phyloP scores from a whole-genome alignment of 2,797 vertebrate genomes.

The Urophycis tenuis region DNA sequence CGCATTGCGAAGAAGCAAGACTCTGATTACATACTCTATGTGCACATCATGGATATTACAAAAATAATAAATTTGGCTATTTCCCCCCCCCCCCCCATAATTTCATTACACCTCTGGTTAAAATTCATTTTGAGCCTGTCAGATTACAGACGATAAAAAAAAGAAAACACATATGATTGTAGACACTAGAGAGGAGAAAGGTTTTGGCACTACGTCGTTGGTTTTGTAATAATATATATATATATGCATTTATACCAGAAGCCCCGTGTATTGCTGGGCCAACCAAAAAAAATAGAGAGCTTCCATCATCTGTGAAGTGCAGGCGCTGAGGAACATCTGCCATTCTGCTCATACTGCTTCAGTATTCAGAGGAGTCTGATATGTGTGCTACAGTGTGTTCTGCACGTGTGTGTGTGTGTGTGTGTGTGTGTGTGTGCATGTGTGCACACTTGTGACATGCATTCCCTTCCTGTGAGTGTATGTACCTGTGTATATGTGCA shows the following conservation, averaged over 20 bases:
- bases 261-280: constrained; percentile 26
- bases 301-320: constrained; percentile 21
- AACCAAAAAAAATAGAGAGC: constrained; percentile 20
- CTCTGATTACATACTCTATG: constrained; percentile 41
- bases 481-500: constrained; percentile 2
- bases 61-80: constrained; percentile 32
- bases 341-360: constrained; percentile 39
- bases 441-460: background rate
- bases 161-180: constrained; percentile 39
- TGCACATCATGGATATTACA: constrained; percentile 36
- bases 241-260: constrained; percentile 9
- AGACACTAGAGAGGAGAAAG: constrained; percentile 40
- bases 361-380: constrained; percentile 16
- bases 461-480: constrained; percentile 5
- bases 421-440: constrained; percentile 11
- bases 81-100: constrained; percentile 37
- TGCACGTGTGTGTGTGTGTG: constrained; percentile 14
- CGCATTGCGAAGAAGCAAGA: constrained; percentile 41
- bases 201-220: constrained; percentile 63
- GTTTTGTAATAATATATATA: constrained; percentile 23
- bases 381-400: background rate
- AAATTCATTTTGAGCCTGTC: constrained; percentile 44
- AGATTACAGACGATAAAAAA: constrained; percentile 35
- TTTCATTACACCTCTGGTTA: constrained; percentile 39
- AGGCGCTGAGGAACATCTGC: constrained; percentile 19